Conservation (phyloP, 1,140 invertebrate genomes). For the Drosophila takahashii region DNA sequence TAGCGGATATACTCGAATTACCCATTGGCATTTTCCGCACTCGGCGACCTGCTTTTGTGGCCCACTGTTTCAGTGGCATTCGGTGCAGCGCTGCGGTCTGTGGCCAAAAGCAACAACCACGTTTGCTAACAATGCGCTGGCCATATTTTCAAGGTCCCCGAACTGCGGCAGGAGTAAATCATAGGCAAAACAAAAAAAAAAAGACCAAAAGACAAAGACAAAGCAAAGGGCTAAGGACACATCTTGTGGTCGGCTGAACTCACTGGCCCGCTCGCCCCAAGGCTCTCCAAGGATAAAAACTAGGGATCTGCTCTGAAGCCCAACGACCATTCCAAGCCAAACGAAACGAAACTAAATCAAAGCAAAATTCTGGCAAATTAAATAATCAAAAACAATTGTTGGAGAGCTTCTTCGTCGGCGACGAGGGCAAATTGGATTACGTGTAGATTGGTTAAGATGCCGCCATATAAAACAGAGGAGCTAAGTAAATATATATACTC, state of each 20-base stretch:
- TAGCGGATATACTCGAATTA: conserved; percentile 7
- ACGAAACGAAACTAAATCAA: conserved; percentile 72
- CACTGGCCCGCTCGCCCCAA: conserved; percentile 19
- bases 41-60: conserved; percentile 32
- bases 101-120: conserved; percentile 40
- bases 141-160: conserved; percentile 77
- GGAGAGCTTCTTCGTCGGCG: conserved; percentile 4
- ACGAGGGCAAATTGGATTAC: conserved; percentile 66
- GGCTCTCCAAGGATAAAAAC: conserved; percentile 11
- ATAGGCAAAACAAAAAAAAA: conserved; percentile 36
- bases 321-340: not conserved
- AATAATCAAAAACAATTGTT: conserved; percentile 79
- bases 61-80: conserved; percentile 29
- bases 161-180: conserved; percentile 73
- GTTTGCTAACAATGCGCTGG: conserved; percentile 60
- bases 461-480: conserved; percentile 3
- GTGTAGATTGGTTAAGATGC: conserved; percentile 62
- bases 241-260: conserved; percentile 62
- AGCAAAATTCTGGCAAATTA: conserved; percentile 78
- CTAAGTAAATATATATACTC: not conserved
- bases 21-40: conserved; percentile 1
- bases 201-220: conserved; percentile 27
- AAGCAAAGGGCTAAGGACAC: conserved; percentile 32
- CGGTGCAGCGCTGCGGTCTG: conserved; percentile 19
- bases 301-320: conserved; percentile 18